Base-by-base conservation (phyloP, 2,888 invertebrate genomes). In the Empis stercorea region DNA sequence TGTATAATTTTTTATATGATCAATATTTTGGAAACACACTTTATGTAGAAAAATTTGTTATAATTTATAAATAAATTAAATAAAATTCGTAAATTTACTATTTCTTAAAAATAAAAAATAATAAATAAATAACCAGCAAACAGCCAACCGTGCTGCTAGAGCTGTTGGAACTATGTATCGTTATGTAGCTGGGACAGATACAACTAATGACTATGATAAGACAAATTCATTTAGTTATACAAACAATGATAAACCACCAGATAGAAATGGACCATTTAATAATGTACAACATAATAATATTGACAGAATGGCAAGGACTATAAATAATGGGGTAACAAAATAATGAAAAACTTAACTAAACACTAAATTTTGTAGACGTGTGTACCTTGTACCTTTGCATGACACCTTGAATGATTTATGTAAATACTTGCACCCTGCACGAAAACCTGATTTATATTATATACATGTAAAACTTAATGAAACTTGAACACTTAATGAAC, bases 91-190 rank as follows among this genome's bases (percentile, higher is more conserved):
- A 27, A 27, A 7, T 27, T 27, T 27, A 27, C 5, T 2, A 6
- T 27, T 27, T 27, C 9, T 20, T 3, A 20, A 5, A 20, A 20
- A 20, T 4, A 20, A 20, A 20, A 20, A 4, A 20, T 4, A 27
- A 27, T 27, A 7, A 45, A 43, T 20, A 42, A 49, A 48, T 44
- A 51, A 49, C 55, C 73, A 84, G 84, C 80, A 78, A 68, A 81
- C 84, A 62, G 84, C 84, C 64, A 84, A 83, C 74, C 79, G 81
- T 67, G 79, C 84, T 73, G 85, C 84, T 61, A 76, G 85, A 66
- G 81, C 84, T 60, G 84, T 83, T 52, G 85, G 84, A 62, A 79
- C 80, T 61, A 80, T 84, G 62, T 84, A 82, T 76, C 78, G 85
- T 53, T 79, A 85, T 71, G 79, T 84, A 63, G 82, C 84, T 58